Percentiles rank a stretch among this genome's conserved stretches.
Evolutionary conservation across 2,888 invertebrate species (phyloP).

Genomic region (Leptothorax acervorum): DNA sequence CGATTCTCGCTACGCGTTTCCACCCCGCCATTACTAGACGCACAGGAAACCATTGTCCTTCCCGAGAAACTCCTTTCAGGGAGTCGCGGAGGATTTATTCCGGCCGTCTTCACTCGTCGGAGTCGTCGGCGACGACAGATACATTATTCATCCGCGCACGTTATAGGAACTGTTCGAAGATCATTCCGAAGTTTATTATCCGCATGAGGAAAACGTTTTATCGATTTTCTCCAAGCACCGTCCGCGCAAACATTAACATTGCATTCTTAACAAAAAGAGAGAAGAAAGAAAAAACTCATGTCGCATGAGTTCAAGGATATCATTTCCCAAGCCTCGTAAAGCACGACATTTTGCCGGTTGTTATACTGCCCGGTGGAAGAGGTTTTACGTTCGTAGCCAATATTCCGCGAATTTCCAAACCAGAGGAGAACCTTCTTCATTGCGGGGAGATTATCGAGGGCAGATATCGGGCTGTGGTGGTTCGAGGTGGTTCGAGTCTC

Average conservation of each 20-base stretch:
- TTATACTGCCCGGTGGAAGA: constrained; percentile 2
- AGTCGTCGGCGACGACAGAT: constrained; percentile 40
- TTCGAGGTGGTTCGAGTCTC: constrained; percentile 42
- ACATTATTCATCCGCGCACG: constrained; percentile 36
- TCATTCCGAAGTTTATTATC: constrained; percentile 17
- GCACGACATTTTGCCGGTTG: constrained; percentile 13
- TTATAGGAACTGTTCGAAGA: constrained; percentile 5
- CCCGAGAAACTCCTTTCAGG: constrained; percentile 31
- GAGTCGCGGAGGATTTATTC: constrained; percentile 39
- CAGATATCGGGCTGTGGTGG: constrained; percentile 61
- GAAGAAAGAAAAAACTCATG: not conserved
- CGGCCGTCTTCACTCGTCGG: constrained; percentile 34
- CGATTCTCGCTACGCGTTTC: constrained; percentile 53
- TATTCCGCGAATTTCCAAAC: constrained; percentile 67
- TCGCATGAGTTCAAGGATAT: not conserved
- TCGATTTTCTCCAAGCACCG: not conserved
- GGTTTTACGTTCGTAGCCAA: constrained; percentile 41
- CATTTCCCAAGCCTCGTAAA: not conserved
- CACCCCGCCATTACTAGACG: constrained; percentile 40
- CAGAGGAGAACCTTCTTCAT: constrained; percentile 56
- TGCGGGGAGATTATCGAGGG: constrained; percentile 66
- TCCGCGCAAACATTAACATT: not conserved
- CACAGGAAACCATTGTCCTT: constrained; percentile 55
- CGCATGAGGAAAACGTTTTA: not conserved
- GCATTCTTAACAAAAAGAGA: not conserved